Percentiles rank a stretch among this genome's conserved stretches.
Evolutionary conservation across 2,888 invertebrate species (phyloP).

Genomic region (Asteroscopus sphinx): DNA sequence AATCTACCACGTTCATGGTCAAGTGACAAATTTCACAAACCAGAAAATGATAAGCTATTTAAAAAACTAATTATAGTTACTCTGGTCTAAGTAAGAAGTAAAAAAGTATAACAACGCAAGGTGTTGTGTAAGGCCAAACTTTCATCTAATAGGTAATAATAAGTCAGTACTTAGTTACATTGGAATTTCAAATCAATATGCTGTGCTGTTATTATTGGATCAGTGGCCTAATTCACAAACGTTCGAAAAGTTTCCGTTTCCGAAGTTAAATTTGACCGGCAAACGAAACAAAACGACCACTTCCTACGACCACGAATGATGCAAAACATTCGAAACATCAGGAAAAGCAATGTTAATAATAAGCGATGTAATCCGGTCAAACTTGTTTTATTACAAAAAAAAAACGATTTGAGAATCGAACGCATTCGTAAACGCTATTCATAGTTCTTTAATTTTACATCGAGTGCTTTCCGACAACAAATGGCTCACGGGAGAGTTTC

Average conservation of each 20-base stretch:
- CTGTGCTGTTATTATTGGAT: neutral
- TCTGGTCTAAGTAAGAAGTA: neutral
- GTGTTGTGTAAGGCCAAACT: conserved; percentile 14
- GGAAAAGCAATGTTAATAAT: too few relatives aligned
- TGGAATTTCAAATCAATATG: neutral
- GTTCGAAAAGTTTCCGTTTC: neutral
- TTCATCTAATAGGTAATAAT: conserved; percentile 3
- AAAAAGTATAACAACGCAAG: conserved; percentile 10
- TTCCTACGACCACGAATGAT: too few relatives aligned
- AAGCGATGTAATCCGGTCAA: too few relatives aligned
- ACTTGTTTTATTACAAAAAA: too few relatives aligned
- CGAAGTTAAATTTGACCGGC: too few relatives aligned
- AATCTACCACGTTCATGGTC: conserved; percentile 7
- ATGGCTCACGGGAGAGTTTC: too few relatives aligned
- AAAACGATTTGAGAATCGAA: too few relatives aligned
- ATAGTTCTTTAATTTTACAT: too few relatives aligned
- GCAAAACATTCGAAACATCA: too few relatives aligned
- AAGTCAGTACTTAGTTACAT: neutral
- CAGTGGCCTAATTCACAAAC: neutral
- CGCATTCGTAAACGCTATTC: too few relatives aligned
- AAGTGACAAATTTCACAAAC: conserved; percentile 2
- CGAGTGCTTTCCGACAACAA: too few relatives aligned
- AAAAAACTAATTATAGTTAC: conserved; percentile 11
- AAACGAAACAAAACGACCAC: too few relatives aligned
- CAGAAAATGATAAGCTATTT: neutral